Evolutionary conservation across 2,113 vertebrate species (phyloP).

Genomic region (Microtus montanus): DNA sequence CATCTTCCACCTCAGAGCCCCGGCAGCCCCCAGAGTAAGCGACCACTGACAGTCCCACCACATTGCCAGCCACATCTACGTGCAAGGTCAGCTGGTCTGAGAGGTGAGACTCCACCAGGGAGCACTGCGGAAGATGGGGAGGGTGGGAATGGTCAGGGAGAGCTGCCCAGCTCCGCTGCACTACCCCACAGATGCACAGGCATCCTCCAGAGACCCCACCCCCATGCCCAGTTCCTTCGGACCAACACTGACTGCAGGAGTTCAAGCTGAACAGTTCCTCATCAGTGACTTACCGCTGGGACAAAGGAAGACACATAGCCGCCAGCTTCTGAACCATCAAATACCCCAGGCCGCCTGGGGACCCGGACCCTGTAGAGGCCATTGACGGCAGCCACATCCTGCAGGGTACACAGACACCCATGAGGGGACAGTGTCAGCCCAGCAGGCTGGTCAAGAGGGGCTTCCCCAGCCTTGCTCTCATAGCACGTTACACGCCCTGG

Average conservation of each 20-base stretch:
- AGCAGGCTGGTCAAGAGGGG: rapidly evolving
- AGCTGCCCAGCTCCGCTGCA: not conserved
- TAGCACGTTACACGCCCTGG: rapidly evolving
- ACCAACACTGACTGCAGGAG: not conserved
- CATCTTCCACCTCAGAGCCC: slow-evolving; percentile 92
- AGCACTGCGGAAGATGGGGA: slow-evolving; percentile 85
- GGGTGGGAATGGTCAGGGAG: not conserved
- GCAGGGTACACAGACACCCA: not conserved
- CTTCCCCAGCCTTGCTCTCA: not conserved
- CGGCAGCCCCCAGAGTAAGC: slow-evolving; percentile 90
- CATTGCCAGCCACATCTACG: slow-evolving; percentile 89
- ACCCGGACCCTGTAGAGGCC: slow-evolving; percentile 92
- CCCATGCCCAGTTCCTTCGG: not conserved
- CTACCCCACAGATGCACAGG: not conserved
- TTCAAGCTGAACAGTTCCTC: not conserved
- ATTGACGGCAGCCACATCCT: slow-evolving; percentile 92
- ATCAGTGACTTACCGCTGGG: slow-evolving; percentile 87
- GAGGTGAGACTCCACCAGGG: slow-evolving; percentile 94
- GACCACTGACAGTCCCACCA: slow-evolving; percentile 93
- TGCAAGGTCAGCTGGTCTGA: slow-evolving; percentile 92
- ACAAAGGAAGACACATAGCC: slow-evolving; percentile 92
- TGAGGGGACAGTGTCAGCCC: not conserved
- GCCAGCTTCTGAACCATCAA: slow-evolving; percentile 81
- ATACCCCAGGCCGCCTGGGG: slow-evolving; percentile 85
- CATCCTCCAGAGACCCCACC: not conserved